Evolutionary conservation across 2,888 invertebrate genomes (phyloP).

Genomic region (Eupithecia subfuscata): DNA sequence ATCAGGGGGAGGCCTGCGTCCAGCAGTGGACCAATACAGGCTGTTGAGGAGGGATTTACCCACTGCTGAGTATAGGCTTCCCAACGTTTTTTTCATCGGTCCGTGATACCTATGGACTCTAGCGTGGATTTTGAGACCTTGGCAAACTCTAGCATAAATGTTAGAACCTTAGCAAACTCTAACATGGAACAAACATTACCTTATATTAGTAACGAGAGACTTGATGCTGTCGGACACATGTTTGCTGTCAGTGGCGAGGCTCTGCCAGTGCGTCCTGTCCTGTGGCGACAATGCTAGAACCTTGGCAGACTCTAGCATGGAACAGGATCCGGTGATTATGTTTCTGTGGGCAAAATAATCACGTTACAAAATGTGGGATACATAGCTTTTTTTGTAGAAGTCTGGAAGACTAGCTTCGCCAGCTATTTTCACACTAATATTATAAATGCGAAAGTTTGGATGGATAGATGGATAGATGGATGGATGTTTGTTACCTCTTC

Average conservation of each 20-base stretch:
- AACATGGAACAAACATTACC: constrained; percentile 89
- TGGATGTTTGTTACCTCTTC: no score
- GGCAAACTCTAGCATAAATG: neutral
- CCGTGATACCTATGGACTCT: no score
- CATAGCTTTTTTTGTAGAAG: no score
- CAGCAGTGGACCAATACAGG: no score
- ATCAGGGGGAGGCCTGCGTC: no score
- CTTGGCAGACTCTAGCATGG: constrained; percentile 95
- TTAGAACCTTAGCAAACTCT: constrained; percentile 92
- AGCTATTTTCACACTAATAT: no score
- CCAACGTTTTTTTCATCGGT: no score
- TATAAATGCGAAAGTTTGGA: no score
- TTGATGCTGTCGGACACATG: constrained; percentile 98
- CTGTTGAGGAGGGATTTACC: no score
- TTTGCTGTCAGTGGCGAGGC: constrained; percentile 96
- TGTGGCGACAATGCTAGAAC: constrained; percentile 94
- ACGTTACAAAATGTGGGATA: neutral
- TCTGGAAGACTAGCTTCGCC: no score
- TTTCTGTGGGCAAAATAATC: constrained; percentile 56
- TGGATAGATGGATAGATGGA: no score
- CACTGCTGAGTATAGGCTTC: no score
- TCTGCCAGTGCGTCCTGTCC: constrained; percentile 97
- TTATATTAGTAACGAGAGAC: constrained; percentile 94
- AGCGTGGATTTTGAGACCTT: neutral
- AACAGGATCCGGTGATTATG: constrained; percentile 75